Evolutionary conservation across 1,140 invertebrate genomes (phyloP).

Genomic region (Helicoverpa armigera): DNA sequence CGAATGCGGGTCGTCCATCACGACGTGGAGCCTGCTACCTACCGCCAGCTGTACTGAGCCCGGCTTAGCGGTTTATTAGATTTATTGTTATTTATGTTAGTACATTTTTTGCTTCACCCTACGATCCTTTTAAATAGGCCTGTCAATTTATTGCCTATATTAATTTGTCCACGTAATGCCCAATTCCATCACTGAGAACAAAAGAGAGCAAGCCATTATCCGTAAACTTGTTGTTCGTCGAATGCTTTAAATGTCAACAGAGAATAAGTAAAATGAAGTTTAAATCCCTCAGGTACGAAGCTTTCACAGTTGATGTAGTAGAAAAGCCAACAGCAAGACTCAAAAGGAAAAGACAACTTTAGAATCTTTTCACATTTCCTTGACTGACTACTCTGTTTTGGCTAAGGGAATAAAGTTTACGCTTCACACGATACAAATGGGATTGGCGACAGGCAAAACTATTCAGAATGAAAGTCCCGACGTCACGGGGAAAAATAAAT

Average conservation of each 20-base stretch:
- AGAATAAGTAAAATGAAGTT: constrained; percentile 24
- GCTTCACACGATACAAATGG: constrained; percentile 56
- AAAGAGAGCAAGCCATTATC: background rate
- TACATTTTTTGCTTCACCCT: constrained; percentile 35
- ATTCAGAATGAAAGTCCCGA: constrained; percentile 54
- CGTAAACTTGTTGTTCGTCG: background rate
- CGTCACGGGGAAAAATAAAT: constrained; percentile 58
- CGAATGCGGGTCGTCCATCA: constrained; percentile 50
- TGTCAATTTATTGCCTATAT: constrained; percentile 16
- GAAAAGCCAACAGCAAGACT: constrained; percentile 2
- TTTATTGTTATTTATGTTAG: constrained; percentile 46
- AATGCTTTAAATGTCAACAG: constrained; percentile 2
- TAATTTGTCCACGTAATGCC: background rate
- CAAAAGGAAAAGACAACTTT: constrained; percentile 30
- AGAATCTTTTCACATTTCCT: constrained; percentile 57
- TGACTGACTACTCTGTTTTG: constrained; percentile 51
- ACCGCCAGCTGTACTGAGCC: constrained; percentile 25
- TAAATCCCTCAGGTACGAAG: constrained; percentile 21
- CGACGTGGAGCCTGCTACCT: constrained; percentile 17
- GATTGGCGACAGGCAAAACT: constrained; percentile 52
- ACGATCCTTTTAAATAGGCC: constrained; percentile 19
- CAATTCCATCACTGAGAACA: background rate
- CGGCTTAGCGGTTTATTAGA: constrained; percentile 43
- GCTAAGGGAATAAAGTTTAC: constrained; percentile 55
- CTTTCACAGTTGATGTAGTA: constrained; percentile 36